Evolutionary conservation across 2,888 invertebrate genomes (phyloP).

Genomic region (Philopedon plagiatum): DNA sequence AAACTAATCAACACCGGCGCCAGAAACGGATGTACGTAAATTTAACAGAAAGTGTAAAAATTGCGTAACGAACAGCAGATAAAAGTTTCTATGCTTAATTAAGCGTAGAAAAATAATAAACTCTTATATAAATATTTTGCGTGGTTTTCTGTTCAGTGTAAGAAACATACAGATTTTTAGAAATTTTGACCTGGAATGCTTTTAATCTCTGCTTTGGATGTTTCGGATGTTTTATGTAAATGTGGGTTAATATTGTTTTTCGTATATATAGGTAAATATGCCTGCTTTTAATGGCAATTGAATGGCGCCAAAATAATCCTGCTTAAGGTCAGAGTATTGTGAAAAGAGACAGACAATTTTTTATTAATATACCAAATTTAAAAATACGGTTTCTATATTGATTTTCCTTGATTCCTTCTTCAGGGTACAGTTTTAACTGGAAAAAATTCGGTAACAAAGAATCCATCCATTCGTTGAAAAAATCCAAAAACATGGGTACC

Average conservation of each 20-base stretch:
- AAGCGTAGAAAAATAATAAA: slow-evolving; percentile 11
- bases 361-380: too few species aligned
- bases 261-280: neutral
- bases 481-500: too few species aligned
- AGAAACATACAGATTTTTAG: neutral
- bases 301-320: neutral
- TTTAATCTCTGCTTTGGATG: slow-evolving; percentile 3
- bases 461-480: too few species aligned
- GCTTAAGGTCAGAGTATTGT: too few species aligned
- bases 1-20: neutral
- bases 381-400: too few species aligned
- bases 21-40: slow-evolving; percentile 2
- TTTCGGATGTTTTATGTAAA: slow-evolving; percentile 1
- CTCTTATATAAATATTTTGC: slow-evolving; percentile 9
- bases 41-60: slow-evolving; percentile 2
- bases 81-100: neutral
- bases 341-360: too few species aligned
- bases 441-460: too few species aligned
- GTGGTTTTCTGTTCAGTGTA: neutral
- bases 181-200: slow-evolving; percentile 14
- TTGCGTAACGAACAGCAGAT: slow-evolving; percentile 1
- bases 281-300: neutral
- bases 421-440: too few species aligned
- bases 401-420: too few species aligned
- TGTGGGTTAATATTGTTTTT: slow-evolving; percentile 15